Percentiles rank a stretch among this genome's conserved stretches.
phyloP scores from a whole-genome alignment of 2,113 vertebrate genomes.

The Gallinago paraguaiae region DNA sequence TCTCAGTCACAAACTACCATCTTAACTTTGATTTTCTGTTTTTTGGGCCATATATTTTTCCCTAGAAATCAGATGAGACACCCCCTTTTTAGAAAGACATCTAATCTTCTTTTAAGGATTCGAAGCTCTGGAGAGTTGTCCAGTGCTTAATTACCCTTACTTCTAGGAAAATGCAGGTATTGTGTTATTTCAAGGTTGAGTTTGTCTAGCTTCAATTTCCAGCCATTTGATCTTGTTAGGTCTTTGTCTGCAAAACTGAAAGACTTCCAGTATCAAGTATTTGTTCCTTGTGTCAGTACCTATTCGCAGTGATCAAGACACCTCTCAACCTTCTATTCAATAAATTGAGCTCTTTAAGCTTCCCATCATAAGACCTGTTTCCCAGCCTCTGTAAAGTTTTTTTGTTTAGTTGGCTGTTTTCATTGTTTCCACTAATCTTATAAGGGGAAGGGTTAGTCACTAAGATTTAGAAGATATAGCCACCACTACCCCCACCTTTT shows the following conservation, averaged over 20 bases:
- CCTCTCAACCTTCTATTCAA: background rate
- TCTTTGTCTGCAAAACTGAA: background rate
- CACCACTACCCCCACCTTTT: background rate
- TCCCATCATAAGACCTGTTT: background rate
- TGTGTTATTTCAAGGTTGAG: background rate
- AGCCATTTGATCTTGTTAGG: background rate
- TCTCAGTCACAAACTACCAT: background rate
- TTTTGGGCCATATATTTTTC: background rate
- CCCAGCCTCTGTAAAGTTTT: background rate
- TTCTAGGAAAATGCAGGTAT: background rate
- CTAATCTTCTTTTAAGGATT: background rate
- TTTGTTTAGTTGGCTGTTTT: background rate
- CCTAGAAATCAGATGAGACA: background rate
- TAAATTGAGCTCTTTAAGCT: background rate
- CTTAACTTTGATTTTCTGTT: background rate
- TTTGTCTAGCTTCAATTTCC: background rate
- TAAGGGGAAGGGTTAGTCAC: background rate
- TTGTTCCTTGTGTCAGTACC: background rate
- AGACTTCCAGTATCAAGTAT: background rate
- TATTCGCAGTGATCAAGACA: background rate
- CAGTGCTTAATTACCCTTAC: background rate
- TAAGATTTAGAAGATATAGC: background rate
- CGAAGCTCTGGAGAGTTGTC: background rate
- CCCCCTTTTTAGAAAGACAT: background rate
- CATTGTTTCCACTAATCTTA: background rate